Conservation (phyloP, 2,797 vertebrate species). For the Microchirus variegatus region DNA sequence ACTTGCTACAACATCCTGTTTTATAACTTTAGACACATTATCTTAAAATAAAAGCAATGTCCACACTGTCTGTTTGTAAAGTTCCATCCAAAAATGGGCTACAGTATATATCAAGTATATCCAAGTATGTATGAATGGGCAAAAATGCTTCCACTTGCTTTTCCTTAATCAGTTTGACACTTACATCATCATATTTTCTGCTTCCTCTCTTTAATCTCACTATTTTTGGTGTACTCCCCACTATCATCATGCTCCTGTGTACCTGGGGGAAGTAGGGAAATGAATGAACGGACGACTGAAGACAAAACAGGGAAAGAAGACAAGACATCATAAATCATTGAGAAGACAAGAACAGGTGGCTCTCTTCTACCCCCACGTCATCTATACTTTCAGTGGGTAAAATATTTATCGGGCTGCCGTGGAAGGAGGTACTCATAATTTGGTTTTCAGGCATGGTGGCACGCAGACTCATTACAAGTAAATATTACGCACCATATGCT, state of each 20-base stretch:
- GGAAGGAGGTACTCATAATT: constrained; percentile 61
- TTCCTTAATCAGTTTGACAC: constrained; percentile 34
- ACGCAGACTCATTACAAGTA: constrained; percentile 69
- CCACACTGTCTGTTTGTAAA: no score
- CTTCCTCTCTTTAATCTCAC: constrained; percentile 9
- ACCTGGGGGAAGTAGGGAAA: constrained; percentile 26
- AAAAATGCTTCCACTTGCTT: neutral
- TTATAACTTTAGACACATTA: neutral
- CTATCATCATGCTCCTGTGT: neutral
- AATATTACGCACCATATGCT: constrained; percentile 69
- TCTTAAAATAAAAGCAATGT: neutral
- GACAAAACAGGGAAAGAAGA: constrained; percentile 35
- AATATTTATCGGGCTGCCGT: constrained; percentile 73
- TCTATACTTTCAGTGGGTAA: constrained; percentile 61
- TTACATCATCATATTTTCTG: constrained; percentile 7
- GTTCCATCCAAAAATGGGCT: no score
- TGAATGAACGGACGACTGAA: constrained; percentile 21
- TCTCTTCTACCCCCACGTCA: constrained; percentile 46
- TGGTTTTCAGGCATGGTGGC: constrained; percentile 61
- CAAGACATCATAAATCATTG: constrained; percentile 58
- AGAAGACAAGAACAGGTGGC: constrained; percentile 66
- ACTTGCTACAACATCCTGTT: neutral
- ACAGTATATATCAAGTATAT: no score
- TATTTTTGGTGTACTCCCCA: constrained; percentile 16
- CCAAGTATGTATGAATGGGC: no score